Conservation (phyloP, 1,140 invertebrate species). For the Cyrtorhinus lividipennis region DNA sequence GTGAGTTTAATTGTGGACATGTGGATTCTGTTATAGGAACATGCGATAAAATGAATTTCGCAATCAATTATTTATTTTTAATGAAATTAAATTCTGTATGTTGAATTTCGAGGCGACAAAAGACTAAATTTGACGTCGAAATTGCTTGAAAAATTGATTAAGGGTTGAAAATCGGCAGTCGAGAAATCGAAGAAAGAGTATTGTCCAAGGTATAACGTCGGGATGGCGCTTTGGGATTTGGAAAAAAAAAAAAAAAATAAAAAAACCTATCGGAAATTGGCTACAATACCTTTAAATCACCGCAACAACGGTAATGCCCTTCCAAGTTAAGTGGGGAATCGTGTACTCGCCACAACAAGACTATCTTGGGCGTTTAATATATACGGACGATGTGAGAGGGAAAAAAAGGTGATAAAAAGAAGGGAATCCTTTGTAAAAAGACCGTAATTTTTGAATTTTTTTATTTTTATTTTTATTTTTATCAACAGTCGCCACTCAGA, state of each 20-base stretch:
- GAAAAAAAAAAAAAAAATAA: no score
- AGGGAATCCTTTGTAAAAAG: not conserved
- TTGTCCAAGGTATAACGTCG: not conserved
- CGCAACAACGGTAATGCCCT: not conserved
- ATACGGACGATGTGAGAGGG: not conserved
- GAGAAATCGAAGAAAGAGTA: not conserved
- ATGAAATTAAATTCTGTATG: not conserved
- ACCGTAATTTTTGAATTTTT: not conserved
- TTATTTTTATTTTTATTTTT: not conserved
- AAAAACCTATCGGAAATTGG: slow-evolving; percentile 4
- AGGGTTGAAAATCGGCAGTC: not conserved
- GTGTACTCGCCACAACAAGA: not conserved
- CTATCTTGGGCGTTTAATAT: not conserved
- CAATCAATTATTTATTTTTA: no score
- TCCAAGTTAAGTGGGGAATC: slow-evolving; percentile 7
- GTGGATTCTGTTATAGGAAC: not conserved
- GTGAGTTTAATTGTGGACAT: no score
- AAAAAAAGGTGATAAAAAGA: not conserved
- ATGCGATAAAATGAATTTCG: not conserved
- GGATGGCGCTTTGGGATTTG: no score
- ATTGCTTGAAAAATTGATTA: not conserved
- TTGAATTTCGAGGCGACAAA: not conserved
- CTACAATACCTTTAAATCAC: not conserved
- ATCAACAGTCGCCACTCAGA: not conserved
- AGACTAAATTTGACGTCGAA: not conserved